phyloP scores from a whole-genome alignment of 2,113 vertebrate genomes.

The Oryzias melastigma region DNA sequence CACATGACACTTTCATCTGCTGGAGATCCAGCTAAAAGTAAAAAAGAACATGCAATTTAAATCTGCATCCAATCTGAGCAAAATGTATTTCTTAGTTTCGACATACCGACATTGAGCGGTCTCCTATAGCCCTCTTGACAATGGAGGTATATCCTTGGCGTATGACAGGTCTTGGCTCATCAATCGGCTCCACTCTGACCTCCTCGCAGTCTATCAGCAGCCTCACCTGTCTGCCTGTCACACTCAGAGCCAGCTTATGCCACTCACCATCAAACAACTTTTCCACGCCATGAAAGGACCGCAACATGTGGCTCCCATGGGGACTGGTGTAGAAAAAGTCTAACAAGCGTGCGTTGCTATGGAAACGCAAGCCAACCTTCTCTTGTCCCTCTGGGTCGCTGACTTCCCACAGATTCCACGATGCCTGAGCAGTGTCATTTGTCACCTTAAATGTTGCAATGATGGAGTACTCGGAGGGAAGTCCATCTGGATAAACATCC shows the following conservation, averaged over 20 bases:
- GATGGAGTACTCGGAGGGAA: slow-evolving; percentile 75
- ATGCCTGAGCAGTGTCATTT: slow-evolving; percentile 51
- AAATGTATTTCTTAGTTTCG: neutral
- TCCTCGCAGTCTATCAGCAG: slow-evolving; percentile 75
- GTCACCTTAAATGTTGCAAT: slow-evolving; percentile 74
- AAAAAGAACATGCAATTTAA: neutral
- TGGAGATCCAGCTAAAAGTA: slow-evolving; percentile 73
- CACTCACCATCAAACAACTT: slow-evolving; percentile 75
- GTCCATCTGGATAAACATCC: slow-evolving; percentile 70
- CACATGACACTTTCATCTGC: slow-evolving; percentile 76
- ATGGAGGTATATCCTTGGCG: slow-evolving; percentile 63
- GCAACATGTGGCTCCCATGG: slow-evolving; percentile 53
- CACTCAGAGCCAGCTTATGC: slow-evolving; percentile 76
- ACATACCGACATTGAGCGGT: slow-evolving; percentile 65
- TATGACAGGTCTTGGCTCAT: slow-evolving; percentile 48
- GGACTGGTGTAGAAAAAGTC: slow-evolving; percentile 67
- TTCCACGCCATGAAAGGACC: slow-evolving; percentile 60
- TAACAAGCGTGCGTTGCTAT: slow-evolving; percentile 58
- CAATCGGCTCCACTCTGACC: slow-evolving; percentile 50
- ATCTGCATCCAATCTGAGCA: neutral
- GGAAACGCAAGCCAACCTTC: slow-evolving; percentile 66
- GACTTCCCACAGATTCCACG: slow-evolving; percentile 80
- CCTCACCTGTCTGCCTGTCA: slow-evolving; percentile 66
- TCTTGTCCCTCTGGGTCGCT: slow-evolving; percentile 66
- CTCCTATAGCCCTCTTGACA: slow-evolving; percentile 62